phyloP scores from a whole-genome alignment of 2,888 invertebrate species.

The Achlya flavicornis region DNA sequence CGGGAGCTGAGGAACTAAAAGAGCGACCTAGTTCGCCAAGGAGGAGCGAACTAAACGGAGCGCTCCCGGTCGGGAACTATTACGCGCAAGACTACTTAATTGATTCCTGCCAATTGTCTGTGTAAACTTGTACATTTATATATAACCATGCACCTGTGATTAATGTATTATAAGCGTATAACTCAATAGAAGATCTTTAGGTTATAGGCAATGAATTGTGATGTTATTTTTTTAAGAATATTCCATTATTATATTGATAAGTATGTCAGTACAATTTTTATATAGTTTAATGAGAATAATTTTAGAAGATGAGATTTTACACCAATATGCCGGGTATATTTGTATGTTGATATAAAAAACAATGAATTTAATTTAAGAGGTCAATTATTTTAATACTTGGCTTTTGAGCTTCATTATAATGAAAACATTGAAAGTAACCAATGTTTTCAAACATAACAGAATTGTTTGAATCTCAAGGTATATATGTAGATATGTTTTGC shows the following conservation, averaged over 20 bases:
- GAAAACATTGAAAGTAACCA: too few species aligned
- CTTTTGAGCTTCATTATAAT: background rate
- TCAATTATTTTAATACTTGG: background rate
- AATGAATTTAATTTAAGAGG: background rate
- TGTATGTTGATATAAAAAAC: background rate
- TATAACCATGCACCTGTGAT: constrained; percentile 46
- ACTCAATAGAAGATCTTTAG: constrained; percentile 24
- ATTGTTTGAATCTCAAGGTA: too few species aligned
- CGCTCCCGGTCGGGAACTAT: too few species aligned
- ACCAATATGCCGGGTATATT: background rate
- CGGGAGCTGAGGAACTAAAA: too few species aligned
- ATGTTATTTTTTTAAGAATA: constrained; percentile 26
- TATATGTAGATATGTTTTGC: too few species aligned
- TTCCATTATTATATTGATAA: background rate
- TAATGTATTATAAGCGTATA: constrained; percentile 32
- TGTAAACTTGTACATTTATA: constrained; percentile 23
- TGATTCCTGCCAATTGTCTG: background rate
- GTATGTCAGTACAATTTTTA: constrained; percentile 1
- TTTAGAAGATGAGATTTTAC: background rate
- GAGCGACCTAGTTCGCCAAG: too few species aligned
- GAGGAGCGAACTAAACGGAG: too few species aligned
- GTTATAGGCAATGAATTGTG: constrained; percentile 29
- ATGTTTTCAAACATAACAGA: background rate
- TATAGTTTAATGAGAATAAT: background rate
- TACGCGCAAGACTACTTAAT: too few species aligned